Evolutionary conservation across 2,888 invertebrate genomes (phyloP).

Genomic region (Temnothorax ravouxi): DNA sequence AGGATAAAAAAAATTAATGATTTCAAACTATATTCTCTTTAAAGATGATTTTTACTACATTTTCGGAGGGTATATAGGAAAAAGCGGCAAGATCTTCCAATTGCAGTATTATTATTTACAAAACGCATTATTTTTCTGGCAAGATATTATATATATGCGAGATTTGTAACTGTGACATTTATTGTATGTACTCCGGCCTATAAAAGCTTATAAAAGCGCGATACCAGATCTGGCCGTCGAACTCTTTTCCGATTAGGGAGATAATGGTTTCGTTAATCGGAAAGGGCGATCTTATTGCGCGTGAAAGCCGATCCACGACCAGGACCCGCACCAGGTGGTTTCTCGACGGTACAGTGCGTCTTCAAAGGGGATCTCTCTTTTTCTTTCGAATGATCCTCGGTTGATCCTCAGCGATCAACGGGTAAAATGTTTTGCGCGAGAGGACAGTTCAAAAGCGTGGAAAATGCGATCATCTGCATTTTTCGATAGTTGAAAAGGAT

Average conservation of each 20-base stretch:
- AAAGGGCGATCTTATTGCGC: constrained; percentile 84
- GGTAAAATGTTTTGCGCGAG: constrained; percentile 78
- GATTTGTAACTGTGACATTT: constrained; percentile 3
- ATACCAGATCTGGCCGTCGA: constrained; percentile 66
- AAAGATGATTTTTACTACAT: not conserved
- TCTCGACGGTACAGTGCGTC: constrained; percentile 59
- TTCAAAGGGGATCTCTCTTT: constrained; percentile 64
- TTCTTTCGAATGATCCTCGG: constrained; percentile 24
- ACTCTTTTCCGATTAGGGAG: constrained; percentile 84
- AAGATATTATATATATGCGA: not conserved
- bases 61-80: not conserved
- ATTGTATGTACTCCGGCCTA: not conserved
- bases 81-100: not conserved
- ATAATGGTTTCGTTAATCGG: constrained; percentile 83
- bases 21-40: not conserved
- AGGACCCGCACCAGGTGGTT: constrained; percentile 81
- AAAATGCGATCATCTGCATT: constrained; percentile 66
- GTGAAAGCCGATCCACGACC: constrained; percentile 83
- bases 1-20: not conserved
- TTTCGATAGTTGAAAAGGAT: constrained; percentile 67
- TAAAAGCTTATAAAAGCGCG: constrained; percentile 4
- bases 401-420: constrained; percentile 70
- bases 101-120: not conserved
- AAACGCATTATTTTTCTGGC: not conserved
- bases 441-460: constrained; percentile 73